Evolutionary conservation across 1,140 invertebrate species (phyloP).

Genomic region (Scaptodrosophila lebanonensis): DNA sequence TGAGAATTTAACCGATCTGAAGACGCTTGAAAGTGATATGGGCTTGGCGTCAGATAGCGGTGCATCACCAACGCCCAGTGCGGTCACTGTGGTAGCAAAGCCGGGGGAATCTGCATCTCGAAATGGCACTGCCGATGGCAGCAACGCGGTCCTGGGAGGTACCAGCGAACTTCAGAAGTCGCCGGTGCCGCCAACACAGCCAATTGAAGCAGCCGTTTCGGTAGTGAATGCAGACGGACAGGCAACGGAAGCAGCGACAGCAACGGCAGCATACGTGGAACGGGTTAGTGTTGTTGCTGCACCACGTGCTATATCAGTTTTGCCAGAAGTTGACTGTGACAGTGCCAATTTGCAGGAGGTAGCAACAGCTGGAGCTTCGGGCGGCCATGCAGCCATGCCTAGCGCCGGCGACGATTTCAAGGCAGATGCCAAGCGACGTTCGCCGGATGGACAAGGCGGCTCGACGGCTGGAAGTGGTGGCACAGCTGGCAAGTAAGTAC

Average conservation of each 20-base stretch:
- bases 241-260: no score
- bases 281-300: conserved; percentile 49
- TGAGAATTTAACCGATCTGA: conserved; percentile 68
- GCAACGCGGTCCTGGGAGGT: conserved; percentile 26
- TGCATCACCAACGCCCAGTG: conserved; percentile 51
- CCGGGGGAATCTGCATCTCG: conserved; percentile 42
- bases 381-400: conserved; percentile 30
- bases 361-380: conserved; percentile 4
- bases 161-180: conserved; percentile 52
- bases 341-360: conserved; percentile 46
- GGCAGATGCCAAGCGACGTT: conserved; percentile 60
- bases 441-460: conserved; percentile 68
- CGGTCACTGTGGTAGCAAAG: conserved; percentile 42
- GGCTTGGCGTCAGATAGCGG: conserved; percentile 28
- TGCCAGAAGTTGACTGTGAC: conserved; percentile 66
- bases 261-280: conserved; percentile 15
- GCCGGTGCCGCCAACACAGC: conserved; percentile 61
- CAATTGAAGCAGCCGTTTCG: conserved; percentile 70
- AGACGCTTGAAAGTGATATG: conserved; percentile 62
- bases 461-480: conserved; percentile 61
- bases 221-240: conserved; percentile 50
- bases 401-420: conserved; percentile 52
- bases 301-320: conserved; percentile 49
- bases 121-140: conserved; percentile 57
- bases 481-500: conserved; percentile 50